Conservation (phyloP, 2,888 invertebrate genomes). For the Ommatoiulus sabulosus region DNA sequence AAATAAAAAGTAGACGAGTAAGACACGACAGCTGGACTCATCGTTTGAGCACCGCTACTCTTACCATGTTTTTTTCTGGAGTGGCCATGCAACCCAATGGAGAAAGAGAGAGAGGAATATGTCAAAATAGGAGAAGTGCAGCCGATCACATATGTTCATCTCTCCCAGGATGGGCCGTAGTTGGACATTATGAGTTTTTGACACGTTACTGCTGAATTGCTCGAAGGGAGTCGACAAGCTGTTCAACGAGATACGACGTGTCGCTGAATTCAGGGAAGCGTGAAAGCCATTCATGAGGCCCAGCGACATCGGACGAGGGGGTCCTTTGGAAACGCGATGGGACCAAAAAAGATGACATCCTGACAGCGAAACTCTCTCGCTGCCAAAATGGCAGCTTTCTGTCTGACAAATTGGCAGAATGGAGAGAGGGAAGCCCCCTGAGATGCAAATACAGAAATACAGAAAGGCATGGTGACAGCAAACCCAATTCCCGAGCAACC, state of each 20-base stretch:
- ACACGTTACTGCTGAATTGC: slow-evolving; percentile 50
- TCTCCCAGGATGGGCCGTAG: slow-evolving; percentile 47
- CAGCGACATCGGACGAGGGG: slow-evolving; percentile 21
- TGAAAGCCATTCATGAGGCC: slow-evolving; percentile 48
- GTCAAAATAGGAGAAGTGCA: slow-evolving; percentile 52
- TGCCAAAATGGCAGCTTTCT: slow-evolving; percentile 34
- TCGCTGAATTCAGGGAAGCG: slow-evolving; percentile 31
- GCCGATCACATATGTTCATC: slow-evolving; percentile 50
- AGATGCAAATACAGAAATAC: slow-evolving; percentile 21
- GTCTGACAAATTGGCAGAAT: slow-evolving; percentile 50
- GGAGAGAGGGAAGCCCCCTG: slow-evolving; percentile 41
- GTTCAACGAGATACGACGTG: slow-evolving; percentile 48
- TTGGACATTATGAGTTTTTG: slow-evolving; percentile 52
- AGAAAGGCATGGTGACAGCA: not conserved
- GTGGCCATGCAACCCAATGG: slow-evolving; percentile 7
- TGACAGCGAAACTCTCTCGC: slow-evolving; percentile 33
- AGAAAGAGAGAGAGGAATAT: not conserved
- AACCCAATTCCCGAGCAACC: not conserved
- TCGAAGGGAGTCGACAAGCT: slow-evolving; percentile 50
- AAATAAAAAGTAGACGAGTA: slow-evolving; percentile 41
- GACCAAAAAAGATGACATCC: slow-evolving; percentile 50
- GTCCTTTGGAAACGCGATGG: slow-evolving; percentile 32
- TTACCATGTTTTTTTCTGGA: not conserved
- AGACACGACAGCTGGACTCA: slow-evolving; percentile 50
- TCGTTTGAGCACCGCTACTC: slow-evolving; percentile 26